Percentiles rank a stretch among this genome's conserved stretches.
Conservation (phyloP, 2,113 vertebrate species). For the Otocyon megalotis region DNA sequence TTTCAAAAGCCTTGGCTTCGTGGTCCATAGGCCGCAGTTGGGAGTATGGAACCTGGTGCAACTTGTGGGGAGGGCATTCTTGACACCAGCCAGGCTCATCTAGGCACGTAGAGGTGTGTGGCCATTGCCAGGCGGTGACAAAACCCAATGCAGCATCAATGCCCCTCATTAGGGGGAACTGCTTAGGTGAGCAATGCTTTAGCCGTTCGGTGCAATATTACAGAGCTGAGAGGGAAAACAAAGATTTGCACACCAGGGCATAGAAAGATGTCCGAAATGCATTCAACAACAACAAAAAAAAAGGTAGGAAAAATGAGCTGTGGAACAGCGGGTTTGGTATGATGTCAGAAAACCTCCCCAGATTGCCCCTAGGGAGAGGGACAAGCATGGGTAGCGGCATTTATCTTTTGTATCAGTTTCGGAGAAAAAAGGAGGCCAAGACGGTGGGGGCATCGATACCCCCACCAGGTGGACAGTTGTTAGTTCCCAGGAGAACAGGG, state of each 20-base stretch:
- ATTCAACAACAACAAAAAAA: not conserved
- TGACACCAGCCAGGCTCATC: rapidly evolving
- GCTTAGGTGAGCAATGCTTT: not conserved
- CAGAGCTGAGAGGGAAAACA: not conserved
- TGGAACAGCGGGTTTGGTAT: no score
- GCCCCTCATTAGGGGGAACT: not conserved
- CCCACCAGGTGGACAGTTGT: not conserved
- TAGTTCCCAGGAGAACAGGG: not conserved
- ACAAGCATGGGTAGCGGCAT: not conserved
- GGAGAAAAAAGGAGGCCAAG: not conserved
- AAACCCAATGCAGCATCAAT: not conserved
- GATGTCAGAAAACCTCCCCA: not conserved
- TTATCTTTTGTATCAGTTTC: not conserved
- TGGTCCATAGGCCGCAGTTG: not conserved
- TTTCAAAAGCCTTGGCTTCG: not conserved
- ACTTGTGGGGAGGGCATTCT: not conserved
- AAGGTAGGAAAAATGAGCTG: not conserved
- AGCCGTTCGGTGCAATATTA: not conserved
- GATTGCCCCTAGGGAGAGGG: not conserved
- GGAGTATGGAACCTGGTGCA: not conserved
- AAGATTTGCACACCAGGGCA: not conserved
- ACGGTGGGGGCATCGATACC: no score
- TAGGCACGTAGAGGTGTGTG: no score
- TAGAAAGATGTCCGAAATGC: not conserved
- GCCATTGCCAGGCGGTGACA: no score